Evolutionary conservation across 2,888 invertebrate species (phyloP).

Genomic region (Himalopsyche japonica): DNA sequence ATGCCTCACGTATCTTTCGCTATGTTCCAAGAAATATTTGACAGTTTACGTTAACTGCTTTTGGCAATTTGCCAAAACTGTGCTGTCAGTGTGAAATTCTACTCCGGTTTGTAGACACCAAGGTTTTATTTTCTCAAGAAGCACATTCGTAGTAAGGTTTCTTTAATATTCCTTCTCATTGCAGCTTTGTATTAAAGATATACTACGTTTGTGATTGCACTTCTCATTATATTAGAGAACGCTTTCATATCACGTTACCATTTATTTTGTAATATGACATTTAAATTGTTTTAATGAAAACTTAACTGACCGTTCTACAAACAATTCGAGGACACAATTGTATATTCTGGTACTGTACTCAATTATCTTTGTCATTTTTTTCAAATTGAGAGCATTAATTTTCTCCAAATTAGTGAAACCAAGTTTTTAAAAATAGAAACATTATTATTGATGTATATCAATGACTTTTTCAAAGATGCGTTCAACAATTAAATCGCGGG

Average conservation of each 20-base stretch:
- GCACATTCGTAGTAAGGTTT: background rate
- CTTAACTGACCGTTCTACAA: background rate
- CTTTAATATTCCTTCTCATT: too few relatives aligned
- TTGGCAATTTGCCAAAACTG: conserved; percentile 20
- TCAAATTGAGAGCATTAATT: too few relatives aligned
- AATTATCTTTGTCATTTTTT: too few relatives aligned
- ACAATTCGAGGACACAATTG: background rate
- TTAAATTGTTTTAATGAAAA: background rate
- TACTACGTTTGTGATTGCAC: background rate
- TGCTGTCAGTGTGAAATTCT: conserved; percentile 1
- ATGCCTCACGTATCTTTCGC: background rate
- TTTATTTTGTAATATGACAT: background rate
- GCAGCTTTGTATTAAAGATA: too few relatives aligned
- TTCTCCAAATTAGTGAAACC: too few relatives aligned
- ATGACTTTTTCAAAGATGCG: too few relatives aligned
- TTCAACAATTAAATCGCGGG: too few relatives aligned
- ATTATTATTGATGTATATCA: too few relatives aligned
- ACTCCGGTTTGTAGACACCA: background rate
- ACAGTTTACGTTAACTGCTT: conserved; percentile 12
- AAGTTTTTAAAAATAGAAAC: too few relatives aligned
- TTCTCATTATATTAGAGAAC: background rate
- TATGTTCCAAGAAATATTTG: conserved; percentile 7
- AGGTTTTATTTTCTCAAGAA: background rate
- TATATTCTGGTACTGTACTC: too few relatives aligned
- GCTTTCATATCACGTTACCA: background rate